phyloP scores from a whole-genome alignment of 2,113 vertebrate genomes.

The Physeter macrocephalus region DNA sequence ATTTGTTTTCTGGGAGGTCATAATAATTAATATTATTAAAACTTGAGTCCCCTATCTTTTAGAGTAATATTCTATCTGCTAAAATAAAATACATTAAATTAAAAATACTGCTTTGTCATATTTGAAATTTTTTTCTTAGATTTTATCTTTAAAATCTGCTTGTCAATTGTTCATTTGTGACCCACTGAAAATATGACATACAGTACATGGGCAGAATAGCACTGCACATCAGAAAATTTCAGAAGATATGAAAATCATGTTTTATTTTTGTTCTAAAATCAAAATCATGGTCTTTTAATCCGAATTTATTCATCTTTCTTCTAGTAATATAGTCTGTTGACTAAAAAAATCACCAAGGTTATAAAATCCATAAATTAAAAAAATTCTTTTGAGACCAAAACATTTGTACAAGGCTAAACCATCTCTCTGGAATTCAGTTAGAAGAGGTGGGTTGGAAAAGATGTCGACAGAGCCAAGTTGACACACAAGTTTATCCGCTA shows the following conservation, averaged over 20 bases:
- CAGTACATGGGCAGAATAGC: neutral
- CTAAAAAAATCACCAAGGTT: neutral
- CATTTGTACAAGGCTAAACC: neutral
- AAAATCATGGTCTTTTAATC: conserved; percentile 7
- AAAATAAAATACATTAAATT: conserved; percentile 2
- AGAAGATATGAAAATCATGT: neutral
- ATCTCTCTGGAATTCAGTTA: neutral
- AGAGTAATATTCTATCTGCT: neutral
- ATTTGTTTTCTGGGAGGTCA: conserved; percentile 9
- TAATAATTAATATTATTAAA: neutral
- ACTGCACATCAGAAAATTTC: neutral
- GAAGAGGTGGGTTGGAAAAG: neutral
- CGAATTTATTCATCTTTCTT: conserved; percentile 16
- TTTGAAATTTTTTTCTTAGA: neutral
- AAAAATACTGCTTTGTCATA: conserved; percentile 10
- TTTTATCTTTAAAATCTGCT: conserved; percentile 21
- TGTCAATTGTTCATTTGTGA: neutral
- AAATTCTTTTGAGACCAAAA: conserved; percentile 18
- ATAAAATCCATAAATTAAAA: neutral
- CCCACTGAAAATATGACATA: neutral
- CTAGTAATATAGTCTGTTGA: conserved; percentile 1
- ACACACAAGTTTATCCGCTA: neutral
- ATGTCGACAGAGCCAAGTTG: neutral
- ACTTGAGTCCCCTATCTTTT: neutral
- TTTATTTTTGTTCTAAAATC: conserved; percentile 40